These are phyloP conservation scores for Panthera uncia DNA, from an alignment of 2,113 vertebrate species.

Conservation along the genomic window DNA sequence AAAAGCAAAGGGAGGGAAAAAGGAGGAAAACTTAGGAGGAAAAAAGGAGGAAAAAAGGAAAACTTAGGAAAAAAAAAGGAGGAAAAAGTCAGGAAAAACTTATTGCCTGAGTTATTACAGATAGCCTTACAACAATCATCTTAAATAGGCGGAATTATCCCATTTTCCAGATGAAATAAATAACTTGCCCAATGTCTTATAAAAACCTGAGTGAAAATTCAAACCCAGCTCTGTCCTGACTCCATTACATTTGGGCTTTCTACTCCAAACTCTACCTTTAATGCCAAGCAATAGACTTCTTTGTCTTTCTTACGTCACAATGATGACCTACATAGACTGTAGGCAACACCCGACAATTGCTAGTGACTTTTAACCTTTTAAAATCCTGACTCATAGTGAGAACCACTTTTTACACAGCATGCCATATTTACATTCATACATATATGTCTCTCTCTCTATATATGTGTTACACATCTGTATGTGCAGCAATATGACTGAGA, in stretches of 20 bases:
- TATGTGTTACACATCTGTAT: background rate
- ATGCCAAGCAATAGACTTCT: background rate
- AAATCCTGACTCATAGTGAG: background rate
- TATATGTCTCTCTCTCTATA: background rate
- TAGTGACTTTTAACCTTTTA: constrained; percentile 4
- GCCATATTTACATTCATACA: background rate
- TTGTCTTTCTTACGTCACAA: background rate
- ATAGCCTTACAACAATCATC: background rate
- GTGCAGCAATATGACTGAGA: background rate
- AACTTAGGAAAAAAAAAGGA: too few relatives aligned
- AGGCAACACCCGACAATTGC: background rate
- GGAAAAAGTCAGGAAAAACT: too few relatives aligned
- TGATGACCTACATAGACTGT: background rate
- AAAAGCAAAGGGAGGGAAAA: background rate
- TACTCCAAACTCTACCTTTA: background rate
- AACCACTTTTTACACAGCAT: constrained; percentile 15
- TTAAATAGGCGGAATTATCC: background rate
- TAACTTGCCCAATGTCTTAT: background rate
- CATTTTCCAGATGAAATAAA: background rate
- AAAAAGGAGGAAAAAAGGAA: too few relatives aligned
- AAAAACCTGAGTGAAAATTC: background rate
- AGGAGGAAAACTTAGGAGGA: background rate
- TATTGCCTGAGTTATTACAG: background rate
- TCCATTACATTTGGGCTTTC: background rate
- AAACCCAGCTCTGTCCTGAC: background rate